Evolutionary conservation across 2,113 vertebrate genomes (phyloP), one percentile per base, ranked within the genome.

Genomic region (Emydura subglobosa): DNA sequence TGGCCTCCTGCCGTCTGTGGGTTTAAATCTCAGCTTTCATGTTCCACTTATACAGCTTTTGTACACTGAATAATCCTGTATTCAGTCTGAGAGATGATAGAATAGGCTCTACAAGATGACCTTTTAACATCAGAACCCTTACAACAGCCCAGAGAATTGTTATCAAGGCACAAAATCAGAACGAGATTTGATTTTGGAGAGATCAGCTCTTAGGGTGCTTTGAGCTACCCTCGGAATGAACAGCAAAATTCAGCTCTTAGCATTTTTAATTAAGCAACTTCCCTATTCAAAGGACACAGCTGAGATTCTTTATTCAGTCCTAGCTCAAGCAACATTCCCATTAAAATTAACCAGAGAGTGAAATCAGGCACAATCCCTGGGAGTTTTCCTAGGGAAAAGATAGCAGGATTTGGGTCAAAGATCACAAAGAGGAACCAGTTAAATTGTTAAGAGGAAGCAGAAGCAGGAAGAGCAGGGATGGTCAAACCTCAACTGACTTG

Each of bases 401-500:
- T 0, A 10, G 2, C 16, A n/a, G 25, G 10, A 88, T 84, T 51
- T 65, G 42, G 49, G 68, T 76, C 61, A 90, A 47, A 79, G 76
- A n/a, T 74, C 54, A 44, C 83, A 1, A 72, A 39, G 29, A 74
- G 83, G 3, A 27, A 0, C 79, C 50, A 4, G 0, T 3, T 3
- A 57, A 74, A 22, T 3, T 59, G 39, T 0, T 1, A 82, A 82
- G 11, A 93, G 4, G 47, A 92, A 92, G 51, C 4, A 0, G 0
- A 0, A 93, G 53, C 24, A 68, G 6, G 22, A 61, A 31, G 54
- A 91, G 29, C 51, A 27, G 5, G 27, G 21, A 19, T 59, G 92
- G 49, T 51, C 76, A 59, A 80, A 55, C 6, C 55, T 85, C 65
- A 93, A 44, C 76, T 80, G 65, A 84, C 82, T 49, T 53, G 61